These are phyloP conservation scores for Drosophila kanekoi DNA, from an alignment of 2,888 invertebrate species.

Conservation along the genomic window DNA sequence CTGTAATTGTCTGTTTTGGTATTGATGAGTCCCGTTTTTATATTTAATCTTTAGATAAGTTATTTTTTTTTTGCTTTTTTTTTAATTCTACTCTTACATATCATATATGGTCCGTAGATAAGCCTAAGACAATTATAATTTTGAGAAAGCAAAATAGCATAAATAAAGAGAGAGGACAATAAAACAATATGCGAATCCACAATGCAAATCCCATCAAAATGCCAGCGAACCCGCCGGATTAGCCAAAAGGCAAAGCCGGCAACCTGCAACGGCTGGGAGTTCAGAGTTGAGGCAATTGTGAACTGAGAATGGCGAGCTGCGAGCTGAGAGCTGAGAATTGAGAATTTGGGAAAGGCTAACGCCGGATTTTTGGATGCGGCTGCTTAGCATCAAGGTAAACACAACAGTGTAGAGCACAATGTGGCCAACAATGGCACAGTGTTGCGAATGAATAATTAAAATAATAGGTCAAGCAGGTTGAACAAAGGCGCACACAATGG, in stretches of 20 bases:
- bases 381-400: slow-evolving; percentile 60
- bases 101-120: neutral
- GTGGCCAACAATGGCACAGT: slow-evolving; percentile 67
- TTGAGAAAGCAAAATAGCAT: slow-evolving; percentile 40
- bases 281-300: neutral
- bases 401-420: slow-evolving; percentile 44
- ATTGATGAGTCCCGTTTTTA: no score
- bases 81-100: neutral
- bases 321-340: slow-evolving; percentile 9
- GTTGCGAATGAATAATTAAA: slow-evolving; percentile 78
- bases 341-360: slow-evolving; percentile 43
- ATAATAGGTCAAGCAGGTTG: slow-evolving; percentile 73
- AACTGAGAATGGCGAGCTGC: neutral
- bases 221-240: slow-evolving; percentile 42
- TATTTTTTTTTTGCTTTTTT: neutral
- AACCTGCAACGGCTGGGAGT: neutral
- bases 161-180: slow-evolving; percentile 35
- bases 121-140: slow-evolving; percentile 66
- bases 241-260: slow-evolving; percentile 19
- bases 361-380: slow-evolving; percentile 57
- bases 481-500: slow-evolving; percentile 56
- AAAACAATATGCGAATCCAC: slow-evolving; percentile 34
- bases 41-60: no score
- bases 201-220: slow-evolving; percentile 55
- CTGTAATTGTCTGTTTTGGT: no score